Evolutionary conservation across 2,888 invertebrate genomes (phyloP), one percentile per base, ranked within the genome.

Genomic region (Sarcophaga variegata): DNA sequence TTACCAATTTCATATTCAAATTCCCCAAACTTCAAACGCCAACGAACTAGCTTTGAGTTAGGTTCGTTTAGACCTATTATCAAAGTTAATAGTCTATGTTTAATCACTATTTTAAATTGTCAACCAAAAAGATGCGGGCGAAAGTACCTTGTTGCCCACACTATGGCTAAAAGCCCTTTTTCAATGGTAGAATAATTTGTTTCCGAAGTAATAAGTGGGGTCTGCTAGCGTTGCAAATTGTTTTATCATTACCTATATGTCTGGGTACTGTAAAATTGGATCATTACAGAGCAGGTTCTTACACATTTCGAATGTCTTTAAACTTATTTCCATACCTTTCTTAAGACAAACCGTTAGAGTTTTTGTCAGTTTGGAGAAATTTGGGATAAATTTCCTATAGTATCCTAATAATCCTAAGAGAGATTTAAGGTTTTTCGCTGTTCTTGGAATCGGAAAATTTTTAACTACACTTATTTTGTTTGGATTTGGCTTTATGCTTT

Each of bases 71-170:
- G 25, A 64, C 60, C 71, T 12, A 11, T 60, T 59, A 62, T 17
- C 37, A 62, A 17, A 14, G 69, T 37, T 17, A 25, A 60, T 12
- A 60, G 77, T 66, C 45, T 77, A 12, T 62, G 72, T 22, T 89
- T 88, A 0, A 91, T 91, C 81, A 92, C 92, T 2, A 91, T 91
- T 8, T 91, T 17, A 92, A 37, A 17, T 88, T 78, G 67, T 92
- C 92, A 10, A 86, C 84, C 85, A 80, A 70, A 93, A 93, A 77
- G n/a, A n/a, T n/a, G n/a, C n/a, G n/a, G n/a, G n/a, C n/a, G n/a
- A n/a, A n/a, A n/a, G n/a, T n/a, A n/a, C n/a, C n/a, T n/a, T n/a
- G n/a, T n/a, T n/a, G n/a, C n/a, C n/a, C n/a, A n/a, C n/a, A n/a
- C n/a, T n/a, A n/a, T n/a, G n/a, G n/a, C n/a, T n/a, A n/a, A n/a